Conservation (phyloP, 2,888 invertebrate genomes). For the Phoenoteleia sp. region DNA sequence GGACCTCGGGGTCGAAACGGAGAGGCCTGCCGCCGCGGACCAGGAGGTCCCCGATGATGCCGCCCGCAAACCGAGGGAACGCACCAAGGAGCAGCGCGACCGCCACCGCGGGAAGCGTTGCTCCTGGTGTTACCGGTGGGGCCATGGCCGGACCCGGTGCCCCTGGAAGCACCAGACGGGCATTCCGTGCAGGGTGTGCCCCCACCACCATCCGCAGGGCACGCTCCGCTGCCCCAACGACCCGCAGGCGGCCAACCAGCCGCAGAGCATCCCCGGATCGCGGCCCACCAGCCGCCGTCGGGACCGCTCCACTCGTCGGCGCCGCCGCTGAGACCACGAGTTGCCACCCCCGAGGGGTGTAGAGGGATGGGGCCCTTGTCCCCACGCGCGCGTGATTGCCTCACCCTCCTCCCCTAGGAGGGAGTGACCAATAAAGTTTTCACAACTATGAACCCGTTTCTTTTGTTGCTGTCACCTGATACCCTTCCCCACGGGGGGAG, state of each 20-base stretch:
- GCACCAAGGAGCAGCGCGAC: not conserved
- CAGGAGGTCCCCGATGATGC: too few relatives aligned
- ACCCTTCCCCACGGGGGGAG: too few relatives aligned
- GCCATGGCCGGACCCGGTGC: not conserved
- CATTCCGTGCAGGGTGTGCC: not conserved
- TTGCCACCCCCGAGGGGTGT: not conserved
- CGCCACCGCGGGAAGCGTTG: constrained; percentile 4
- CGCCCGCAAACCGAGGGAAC: too few relatives aligned
- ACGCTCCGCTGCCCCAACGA: not conserved
- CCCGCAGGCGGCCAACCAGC: not conserved
- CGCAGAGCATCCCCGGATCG: too few relatives aligned
- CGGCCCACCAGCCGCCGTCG: not conserved
- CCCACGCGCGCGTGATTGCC: too few relatives aligned
- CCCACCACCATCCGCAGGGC: not conserved
- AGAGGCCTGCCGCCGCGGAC: too few relatives aligned
- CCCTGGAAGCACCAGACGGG: not conserved
- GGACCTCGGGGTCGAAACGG: too few relatives aligned
- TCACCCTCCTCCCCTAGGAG: too few relatives aligned
- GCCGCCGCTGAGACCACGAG: not conserved
- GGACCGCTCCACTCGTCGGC: not conserved
- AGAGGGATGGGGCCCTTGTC: too few relatives aligned
- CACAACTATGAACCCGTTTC: too few relatives aligned
- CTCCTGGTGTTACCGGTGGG: constrained; percentile 24
- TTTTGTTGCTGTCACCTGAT: too few relatives aligned
- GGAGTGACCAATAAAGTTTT: too few relatives aligned